Evolutionary conservation across 2,113 vertebrate genomes (phyloP), one percentile per base, ranked within the genome.

Genomic region (Prolemur simus): DNA sequence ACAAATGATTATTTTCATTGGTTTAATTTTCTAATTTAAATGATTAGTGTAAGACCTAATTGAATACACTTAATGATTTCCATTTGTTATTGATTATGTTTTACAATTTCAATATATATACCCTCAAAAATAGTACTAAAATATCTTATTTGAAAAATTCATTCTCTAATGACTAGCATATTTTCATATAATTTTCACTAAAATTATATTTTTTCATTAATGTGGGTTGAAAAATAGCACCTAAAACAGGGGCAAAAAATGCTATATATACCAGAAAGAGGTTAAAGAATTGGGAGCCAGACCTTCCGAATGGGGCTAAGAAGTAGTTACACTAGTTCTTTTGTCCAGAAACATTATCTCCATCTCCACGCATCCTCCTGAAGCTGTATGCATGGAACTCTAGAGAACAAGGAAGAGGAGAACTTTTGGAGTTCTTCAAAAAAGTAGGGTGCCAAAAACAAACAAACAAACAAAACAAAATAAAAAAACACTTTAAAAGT

Each of bases 31-130:
- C 17, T 74, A 89, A 97, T 90, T 83, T 69, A 58, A 92, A 56
- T 84, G 69, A 95, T 95, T 95, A 56, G 25, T 83, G 80, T 87
- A 83, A n/a, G 95, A 85, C 29, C 54, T 96, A 95, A 12, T 64
- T 97, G 69, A 97, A 94, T 91, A 71, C 58, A 60, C 60, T 97
- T 92, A 98, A 95, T 96, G 60, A 92, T 88, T 94, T 98, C 95
- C 78, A 96, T 95, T 97, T 97, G 13, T 20, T 96, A 14, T 2
- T 32, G 8, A 80, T 84, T 73, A 54, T 29, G 54, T 81, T 66
- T 78, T 69, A 68, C 66, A 66, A 54, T 23, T 73, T 89, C 4
- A 90, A 27, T 58, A 39, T 93, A 39, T 27, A 58, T 71, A 58
- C n/a, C 17, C 7, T 91, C 17, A 82, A 54, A 74, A 89, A 74